These are phyloP conservation scores for Malachius bipustulatus DNA, from an alignment of 2,888 invertebrate species.

Conservation along the genomic window DNA sequence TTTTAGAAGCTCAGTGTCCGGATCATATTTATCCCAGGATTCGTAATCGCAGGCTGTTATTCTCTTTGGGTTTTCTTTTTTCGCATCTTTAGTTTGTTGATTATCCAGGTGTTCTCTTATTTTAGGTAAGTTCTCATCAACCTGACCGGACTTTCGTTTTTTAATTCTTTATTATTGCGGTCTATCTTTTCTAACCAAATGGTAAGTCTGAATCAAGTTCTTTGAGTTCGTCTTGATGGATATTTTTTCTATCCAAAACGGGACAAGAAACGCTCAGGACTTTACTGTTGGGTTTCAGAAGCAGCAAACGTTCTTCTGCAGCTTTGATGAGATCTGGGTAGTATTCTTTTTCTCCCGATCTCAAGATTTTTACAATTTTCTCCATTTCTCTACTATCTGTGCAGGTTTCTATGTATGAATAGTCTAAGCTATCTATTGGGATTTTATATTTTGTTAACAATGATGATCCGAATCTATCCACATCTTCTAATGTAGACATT, in stretches of 20 bases:
- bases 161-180: slow-evolving; percentile 33
- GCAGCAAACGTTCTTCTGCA: slow-evolving; percentile 46
- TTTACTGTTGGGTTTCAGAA: slow-evolving; percentile 52
- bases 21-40: slow-evolving; percentile 67
- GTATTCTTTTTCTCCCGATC: slow-evolving; percentile 62
- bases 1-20: slow-evolving; percentile 52
- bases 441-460: slow-evolving; percentile 58
- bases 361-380: slow-evolving; percentile 51
- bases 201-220: slow-evolving; percentile 41
- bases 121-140: too few relatives aligned
- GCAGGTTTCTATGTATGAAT: slow-evolving; percentile 50
- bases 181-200: slow-evolving; percentile 39
- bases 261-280: slow-evolving; percentile 43
- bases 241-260: slow-evolving; percentile 37
- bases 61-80: slow-evolving; percentile 29
- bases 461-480: too few relatives aligned
- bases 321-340: slow-evolving; percentile 51
- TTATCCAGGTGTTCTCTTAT: too few relatives aligned
- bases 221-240: slow-evolving; percentile 40
- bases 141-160: too few relatives aligned
- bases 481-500: too few relatives aligned
- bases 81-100: too few relatives aligned
- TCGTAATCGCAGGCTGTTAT: slow-evolving; percentile 54
- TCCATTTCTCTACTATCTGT: slow-evolving; percentile 51
- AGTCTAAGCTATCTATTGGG: slow-evolving; percentile 56